Evolutionary conservation across 2,113 vertebrate species (phyloP).

Genomic region (Calypte anna): DNA sequence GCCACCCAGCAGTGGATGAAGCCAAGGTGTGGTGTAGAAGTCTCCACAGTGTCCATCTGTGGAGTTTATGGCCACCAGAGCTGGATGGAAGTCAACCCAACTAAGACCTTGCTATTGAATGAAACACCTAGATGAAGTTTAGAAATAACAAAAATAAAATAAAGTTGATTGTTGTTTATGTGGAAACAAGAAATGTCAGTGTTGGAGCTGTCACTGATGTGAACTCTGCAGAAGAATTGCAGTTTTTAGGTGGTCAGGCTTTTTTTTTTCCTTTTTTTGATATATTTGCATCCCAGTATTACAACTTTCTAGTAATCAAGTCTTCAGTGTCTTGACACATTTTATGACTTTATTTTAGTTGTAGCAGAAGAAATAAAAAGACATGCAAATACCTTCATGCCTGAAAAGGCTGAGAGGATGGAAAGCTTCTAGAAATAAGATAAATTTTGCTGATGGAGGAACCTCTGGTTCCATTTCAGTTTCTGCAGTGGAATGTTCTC

Average conservation of each 20-base stretch:
- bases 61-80: neutral
- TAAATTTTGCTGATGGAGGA: rapidly evolving
- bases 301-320: neutral
- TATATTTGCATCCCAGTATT: neutral
- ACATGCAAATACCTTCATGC: rapidly evolving
- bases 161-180: neutral
- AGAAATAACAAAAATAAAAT: neutral
- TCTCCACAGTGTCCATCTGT: neutral
- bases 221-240: neutral
- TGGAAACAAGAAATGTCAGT: neutral
- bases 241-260: neutral
- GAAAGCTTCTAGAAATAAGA: rapidly evolving
- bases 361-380: neutral
- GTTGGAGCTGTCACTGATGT: neutral
- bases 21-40: neutral
- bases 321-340: neutral
- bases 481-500: neutral
- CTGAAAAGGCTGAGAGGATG: neutral
- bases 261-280: neutral
- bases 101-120: neutral
- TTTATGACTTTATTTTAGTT: neutral
- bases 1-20: neutral
- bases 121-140: neutral
- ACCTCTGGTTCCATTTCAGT: neutral
- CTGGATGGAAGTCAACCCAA: neutral